phyloP scores from a whole-genome alignment of 1,140 invertebrate species.

The Bicyclus anynana region DNA sequence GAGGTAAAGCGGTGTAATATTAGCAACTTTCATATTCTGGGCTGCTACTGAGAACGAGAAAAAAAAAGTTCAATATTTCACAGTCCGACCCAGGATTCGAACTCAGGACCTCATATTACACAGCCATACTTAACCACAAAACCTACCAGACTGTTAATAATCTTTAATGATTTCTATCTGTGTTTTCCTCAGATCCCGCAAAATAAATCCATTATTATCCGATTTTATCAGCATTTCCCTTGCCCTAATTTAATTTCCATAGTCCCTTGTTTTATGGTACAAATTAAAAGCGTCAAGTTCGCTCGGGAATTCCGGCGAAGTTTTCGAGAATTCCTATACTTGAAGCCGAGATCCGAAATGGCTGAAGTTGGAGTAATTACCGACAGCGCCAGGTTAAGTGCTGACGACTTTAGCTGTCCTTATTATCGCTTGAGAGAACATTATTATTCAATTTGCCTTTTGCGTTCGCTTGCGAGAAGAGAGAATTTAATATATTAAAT shows the following conservation, averaged over 20 bases:
- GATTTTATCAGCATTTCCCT: slow-evolving; percentile 17
- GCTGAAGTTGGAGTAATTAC: slow-evolving; percentile 39
- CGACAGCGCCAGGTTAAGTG: slow-evolving; percentile 31
- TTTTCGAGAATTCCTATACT: slow-evolving; percentile 29
- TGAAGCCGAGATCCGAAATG: slow-evolving; percentile 28
- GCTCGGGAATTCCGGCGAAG: slow-evolving; percentile 24
- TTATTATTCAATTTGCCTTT: slow-evolving; percentile 21
- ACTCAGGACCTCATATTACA: too few species aligned
- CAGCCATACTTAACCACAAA: too few species aligned
- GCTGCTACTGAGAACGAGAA: too few species aligned
- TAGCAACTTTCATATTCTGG: too few species aligned
- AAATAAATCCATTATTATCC: slow-evolving; percentile 13
- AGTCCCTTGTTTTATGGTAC: slow-evolving; percentile 27
- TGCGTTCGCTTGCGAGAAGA: slow-evolving; percentile 3
- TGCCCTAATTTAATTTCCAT: slow-evolving; percentile 32
- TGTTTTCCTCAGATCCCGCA: slow-evolving; percentile 6
- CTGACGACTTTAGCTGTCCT: slow-evolving; percentile 29
- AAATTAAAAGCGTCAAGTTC: slow-evolving; percentile 29
- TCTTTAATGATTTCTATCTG: too few species aligned
- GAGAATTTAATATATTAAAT: too few species aligned
- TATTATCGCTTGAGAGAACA: slow-evolving; percentile 22
- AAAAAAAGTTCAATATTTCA: too few species aligned
- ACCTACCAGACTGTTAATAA: too few species aligned
- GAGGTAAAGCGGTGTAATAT: too few species aligned
- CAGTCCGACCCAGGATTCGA: too few species aligned